These are phyloP conservation scores for Netta rufina DNA, from an alignment of 2,797 vertebrate genomes.

Conservation along the genomic window DNA sequence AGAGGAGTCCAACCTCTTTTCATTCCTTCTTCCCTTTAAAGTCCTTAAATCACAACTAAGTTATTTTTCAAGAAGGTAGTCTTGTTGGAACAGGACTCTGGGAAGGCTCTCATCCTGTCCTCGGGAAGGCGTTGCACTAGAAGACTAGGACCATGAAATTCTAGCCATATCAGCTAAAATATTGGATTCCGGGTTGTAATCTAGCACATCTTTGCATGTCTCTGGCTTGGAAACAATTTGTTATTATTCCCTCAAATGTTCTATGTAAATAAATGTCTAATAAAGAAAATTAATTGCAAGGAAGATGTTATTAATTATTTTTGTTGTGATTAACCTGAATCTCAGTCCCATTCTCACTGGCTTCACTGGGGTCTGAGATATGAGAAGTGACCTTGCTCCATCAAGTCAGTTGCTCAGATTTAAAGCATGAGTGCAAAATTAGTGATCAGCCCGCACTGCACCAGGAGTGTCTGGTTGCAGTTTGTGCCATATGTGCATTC, in stretches of 20 bases:
- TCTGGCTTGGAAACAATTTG: not conserved
- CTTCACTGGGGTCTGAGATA: not conserved
- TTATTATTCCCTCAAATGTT: not conserved
- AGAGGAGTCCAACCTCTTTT: not conserved
- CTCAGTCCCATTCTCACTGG: not conserved
- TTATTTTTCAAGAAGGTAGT: not conserved
- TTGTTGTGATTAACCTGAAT: not conserved
- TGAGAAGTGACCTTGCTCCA: constrained; percentile 1
- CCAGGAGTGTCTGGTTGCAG: constrained; percentile 57
- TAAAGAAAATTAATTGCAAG: not conserved
- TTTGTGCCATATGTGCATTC: constrained; percentile 68
- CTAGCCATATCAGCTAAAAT: not conserved
- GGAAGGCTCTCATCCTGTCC: not conserved
- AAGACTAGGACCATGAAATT: not conserved
- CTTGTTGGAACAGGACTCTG: not conserved
- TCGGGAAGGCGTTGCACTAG: not conserved
- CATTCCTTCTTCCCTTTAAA: not conserved
- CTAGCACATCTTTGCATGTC: not conserved
- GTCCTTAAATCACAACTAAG: not conserved
- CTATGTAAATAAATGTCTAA: not conserved
- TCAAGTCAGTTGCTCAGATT: constrained; percentile 4
- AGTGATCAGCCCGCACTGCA: not conserved
- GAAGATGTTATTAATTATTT: not conserved
- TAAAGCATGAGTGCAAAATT: not conserved
- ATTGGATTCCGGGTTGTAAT: not conserved